Base-by-base conservation (phyloP, 1,140 invertebrate species). In the Drosophila kurseongensis region DNA sequence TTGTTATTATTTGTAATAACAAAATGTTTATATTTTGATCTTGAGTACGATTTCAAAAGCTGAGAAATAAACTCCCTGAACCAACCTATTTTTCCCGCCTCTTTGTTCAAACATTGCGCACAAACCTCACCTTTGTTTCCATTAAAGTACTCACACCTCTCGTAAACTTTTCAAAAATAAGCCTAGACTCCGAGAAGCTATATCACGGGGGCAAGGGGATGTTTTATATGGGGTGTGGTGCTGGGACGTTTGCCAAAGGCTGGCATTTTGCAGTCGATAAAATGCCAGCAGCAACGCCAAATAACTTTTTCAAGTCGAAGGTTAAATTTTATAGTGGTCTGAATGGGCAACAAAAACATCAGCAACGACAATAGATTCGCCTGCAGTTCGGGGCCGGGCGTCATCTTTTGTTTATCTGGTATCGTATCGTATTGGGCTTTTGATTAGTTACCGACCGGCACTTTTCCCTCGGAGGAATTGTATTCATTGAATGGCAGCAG, bases 271-370 rank as follows among this genome's bases (percentile, higher is more conserved):
- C 81, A 85, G 76, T 75, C 71, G 71, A 83, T 79, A 71, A 83
- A 83, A 78, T 63, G 76, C 76, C 78, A 84, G 67, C 61, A 59
- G 80, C 69, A 72, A 55, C 51, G 60, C 56, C 63, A 42, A 59
- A 63, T 56, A 76, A 75, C 75, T 75, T 71, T 86, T 88, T 88
- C 84, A 88, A 88, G 84, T 88, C 83, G 83, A 88, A 88, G 83
- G 83, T 88, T 88, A 77, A 55, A 89, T 88, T 79, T 73, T 88
- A 86, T 86, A 67, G 83, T 62, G 71, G 66, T 56, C 65, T 45
- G 36, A 62, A 76, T 45, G 16, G 44, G 48, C 29, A 27, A 61
- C 38, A 75, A 65, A 56, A 73, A 74, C 29, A 55, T 40, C 67
- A 29, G 35, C 48, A 40, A 42, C 14, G 9, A 29, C 40, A 54